Conservation (phyloP, 2,888 invertebrate species). For the Buathra laborator region DNA sequence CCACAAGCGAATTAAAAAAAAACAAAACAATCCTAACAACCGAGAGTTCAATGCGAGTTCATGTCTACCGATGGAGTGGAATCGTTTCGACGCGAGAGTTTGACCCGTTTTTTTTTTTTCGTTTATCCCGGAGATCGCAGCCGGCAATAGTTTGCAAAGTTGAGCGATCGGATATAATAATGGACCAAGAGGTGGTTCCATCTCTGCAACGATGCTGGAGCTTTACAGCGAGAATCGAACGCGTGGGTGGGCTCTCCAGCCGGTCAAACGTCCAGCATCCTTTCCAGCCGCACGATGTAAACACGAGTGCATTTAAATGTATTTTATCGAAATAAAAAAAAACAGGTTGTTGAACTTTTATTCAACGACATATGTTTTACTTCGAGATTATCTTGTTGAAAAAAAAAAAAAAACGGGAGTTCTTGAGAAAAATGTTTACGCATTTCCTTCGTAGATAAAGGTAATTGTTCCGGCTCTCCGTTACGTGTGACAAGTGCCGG, state of each 20-base stretch:
- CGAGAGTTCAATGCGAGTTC: slow-evolving; percentile 2
- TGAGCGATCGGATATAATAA: background rate
- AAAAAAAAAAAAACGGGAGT: background rate
- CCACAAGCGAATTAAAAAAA: slow-evolving; percentile 36
- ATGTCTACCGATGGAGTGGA: background rate
- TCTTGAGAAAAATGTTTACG: background rate
- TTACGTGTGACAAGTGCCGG: background rate
- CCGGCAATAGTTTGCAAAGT: slow-evolving; percentile 1
- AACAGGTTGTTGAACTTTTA: background rate
- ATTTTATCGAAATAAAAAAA: background rate
- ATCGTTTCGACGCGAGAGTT: background rate
- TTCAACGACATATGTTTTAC: background rate
- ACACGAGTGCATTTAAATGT: background rate
- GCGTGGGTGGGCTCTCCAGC: background rate
- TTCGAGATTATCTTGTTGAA: background rate
- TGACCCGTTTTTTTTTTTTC: background rate
- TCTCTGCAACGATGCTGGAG: slow-evolving; percentile 27
- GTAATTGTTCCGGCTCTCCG: background rate
- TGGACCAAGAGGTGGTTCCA: slow-evolving; percentile 63
- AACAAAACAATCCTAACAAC: slow-evolving; percentile 20
- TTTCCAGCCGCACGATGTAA: too few species aligned
- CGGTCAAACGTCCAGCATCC: slow-evolving; percentile 17
- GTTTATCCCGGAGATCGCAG: background rate
- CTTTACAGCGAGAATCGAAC: background rate
- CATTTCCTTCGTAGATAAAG: background rate